Percentiles rank a stretch among this genome's conserved stretches.
phyloP scores from a whole-genome alignment of 1,140 invertebrate species.

The Conus ventricosus region DNA sequence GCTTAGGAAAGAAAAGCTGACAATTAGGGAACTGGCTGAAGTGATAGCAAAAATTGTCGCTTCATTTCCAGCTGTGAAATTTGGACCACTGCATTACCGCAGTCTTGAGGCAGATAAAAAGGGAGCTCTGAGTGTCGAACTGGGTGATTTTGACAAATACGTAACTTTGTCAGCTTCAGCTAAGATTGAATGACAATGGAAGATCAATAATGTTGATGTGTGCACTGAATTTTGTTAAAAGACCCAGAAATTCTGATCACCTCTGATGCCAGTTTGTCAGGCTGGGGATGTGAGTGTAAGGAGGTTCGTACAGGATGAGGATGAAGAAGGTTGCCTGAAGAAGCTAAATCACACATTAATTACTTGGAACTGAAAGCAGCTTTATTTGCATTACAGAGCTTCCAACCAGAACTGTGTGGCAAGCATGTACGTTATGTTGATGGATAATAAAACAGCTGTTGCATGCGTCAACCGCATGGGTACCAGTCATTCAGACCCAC shows the following conservation, averaged over 20 bases:
- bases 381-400: neutral
- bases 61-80: too few relatives aligned
- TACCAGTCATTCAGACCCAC: neutral
- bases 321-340: neutral
- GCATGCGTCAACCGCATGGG: neutral
- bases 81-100: too few relatives aligned
- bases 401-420: neutral
- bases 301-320: neutral
- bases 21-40: too few relatives aligned
- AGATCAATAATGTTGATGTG: neutral
- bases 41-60: too few relatives aligned
- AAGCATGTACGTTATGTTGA: neutral
- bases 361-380: slow-evolving; percentile 1
- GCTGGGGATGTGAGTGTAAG: neutral
- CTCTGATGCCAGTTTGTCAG: neutral
- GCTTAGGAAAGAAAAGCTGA: too few relatives aligned
- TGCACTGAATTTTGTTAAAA: neutral
- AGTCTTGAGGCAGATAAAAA: too few relatives aligned
- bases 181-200: neutral
- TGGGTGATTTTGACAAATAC: too few relatives aligned
- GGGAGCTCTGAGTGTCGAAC: too few relatives aligned
- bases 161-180: neutral
- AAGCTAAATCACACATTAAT: neutral
- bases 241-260: neutral
- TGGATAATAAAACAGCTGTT: neutral